Conservation (phyloP, 2,888 invertebrate genomes). For the Megamerina dolium region DNA sequence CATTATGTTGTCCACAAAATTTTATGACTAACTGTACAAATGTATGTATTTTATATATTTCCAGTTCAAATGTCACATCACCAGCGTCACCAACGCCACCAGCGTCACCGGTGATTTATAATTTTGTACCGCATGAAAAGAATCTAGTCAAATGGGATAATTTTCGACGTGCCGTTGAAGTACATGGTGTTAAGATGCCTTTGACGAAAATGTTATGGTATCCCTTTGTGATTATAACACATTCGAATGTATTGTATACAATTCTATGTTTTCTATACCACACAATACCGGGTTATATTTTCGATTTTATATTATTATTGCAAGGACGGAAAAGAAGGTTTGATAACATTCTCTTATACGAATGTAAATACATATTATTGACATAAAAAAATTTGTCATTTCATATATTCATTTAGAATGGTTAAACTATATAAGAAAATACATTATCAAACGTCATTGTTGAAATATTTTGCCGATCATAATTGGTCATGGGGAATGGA, state of each 20-base stretch:
- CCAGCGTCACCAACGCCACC: constrained; percentile 13
- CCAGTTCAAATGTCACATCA: not conserved
- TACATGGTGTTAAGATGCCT: constrained; percentile 53
- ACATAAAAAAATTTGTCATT: constrained; percentile 2
- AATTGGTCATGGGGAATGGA: constrained; percentile 65
- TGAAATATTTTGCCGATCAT: constrained; percentile 69
- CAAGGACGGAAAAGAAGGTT: constrained; percentile 38
- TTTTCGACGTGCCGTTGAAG: constrained; percentile 46
- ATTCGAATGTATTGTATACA: constrained; percentile 45
- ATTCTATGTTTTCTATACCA: constrained; percentile 56
- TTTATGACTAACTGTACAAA: too few relatives aligned
- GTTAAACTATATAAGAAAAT: constrained; percentile 71
- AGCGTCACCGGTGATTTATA: constrained; percentile 57
- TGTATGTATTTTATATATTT: not conserved
- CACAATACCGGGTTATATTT: constrained; percentile 57
- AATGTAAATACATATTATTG: not conserved
- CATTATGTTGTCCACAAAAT: too few relatives aligned
- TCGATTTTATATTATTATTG: constrained; percentile 50
- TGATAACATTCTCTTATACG: constrained; percentile 10
- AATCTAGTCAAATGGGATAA: constrained; percentile 76
- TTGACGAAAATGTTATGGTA: constrained; percentile 64
- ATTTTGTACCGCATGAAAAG: constrained; percentile 75
- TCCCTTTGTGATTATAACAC: constrained; percentile 51
- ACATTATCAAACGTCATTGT: constrained; percentile 66
- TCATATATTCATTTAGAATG: constrained; percentile 53